phyloP scores from a whole-genome alignment of 2,888 invertebrate species.

The Meteorus cinctellus region DNA sequence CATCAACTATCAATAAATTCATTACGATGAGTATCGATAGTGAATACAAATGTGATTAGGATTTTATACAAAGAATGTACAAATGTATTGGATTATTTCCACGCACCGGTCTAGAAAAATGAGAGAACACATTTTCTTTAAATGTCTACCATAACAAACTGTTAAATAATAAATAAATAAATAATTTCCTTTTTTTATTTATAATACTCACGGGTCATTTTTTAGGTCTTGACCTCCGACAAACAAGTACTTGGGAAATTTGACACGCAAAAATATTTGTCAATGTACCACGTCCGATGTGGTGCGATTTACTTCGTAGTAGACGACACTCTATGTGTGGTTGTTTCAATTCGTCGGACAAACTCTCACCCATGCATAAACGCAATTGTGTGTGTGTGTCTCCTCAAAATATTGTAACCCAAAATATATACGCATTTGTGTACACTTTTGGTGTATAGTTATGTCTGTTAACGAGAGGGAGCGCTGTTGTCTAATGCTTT shows the following conservation, averaged over 20 bases:
- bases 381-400: not conserved
- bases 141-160: not conserved
- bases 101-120: too few relatives aligned
- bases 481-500: not conserved
- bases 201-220: slow-evolving; percentile 69
- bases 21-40: too few relatives aligned
- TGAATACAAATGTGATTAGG: too few relatives aligned
- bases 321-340: slow-evolving; percentile 12
- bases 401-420: not conserved
- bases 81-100: too few relatives aligned
- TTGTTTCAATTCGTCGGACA: slow-evolving; percentile 7
- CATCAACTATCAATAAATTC: too few relatives aligned
- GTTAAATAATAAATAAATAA: slow-evolving; percentile 1
- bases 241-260: slow-evolving; percentile 65
- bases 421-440: slow-evolving; percentile 7
- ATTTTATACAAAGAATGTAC: too few relatives aligned
- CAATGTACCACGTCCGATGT: slow-evolving; percentile 25
- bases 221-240: slow-evolving; percentile 70
- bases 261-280: slow-evolving; percentile 46
- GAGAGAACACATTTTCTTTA: not conserved
- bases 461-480: not conserved
- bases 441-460: not conserved
- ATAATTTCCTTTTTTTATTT: not conserved
- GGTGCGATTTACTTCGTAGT: slow-evolving; percentile 22
- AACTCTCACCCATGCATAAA: not conserved